phyloP scores from a whole-genome alignment of 30 jellyfish, hydroid and myxozoan genomes.

The Hydra vulgaris region DNA sequence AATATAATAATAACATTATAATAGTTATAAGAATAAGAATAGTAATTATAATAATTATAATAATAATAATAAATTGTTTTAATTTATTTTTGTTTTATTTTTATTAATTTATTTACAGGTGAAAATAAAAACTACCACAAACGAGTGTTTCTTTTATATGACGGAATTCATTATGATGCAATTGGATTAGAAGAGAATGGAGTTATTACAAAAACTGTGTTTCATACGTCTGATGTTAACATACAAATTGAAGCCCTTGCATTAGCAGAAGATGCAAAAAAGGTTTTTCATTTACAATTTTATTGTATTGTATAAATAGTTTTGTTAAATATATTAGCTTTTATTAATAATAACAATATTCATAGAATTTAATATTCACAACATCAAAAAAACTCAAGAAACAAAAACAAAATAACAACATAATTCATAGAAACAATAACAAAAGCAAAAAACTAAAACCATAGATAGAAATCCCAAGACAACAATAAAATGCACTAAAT shows the following conservation, averaged over 20 bases:
- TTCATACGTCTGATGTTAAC: conserved; percentile 36
- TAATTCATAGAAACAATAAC: no score
- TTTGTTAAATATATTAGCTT: neutral
- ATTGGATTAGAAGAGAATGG: conserved; percentile 23
- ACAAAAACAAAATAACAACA: no score
- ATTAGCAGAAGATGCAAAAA: conserved; percentile 55
- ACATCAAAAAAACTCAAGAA: no score
- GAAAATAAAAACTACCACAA: conserved; percentile 46
- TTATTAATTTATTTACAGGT: conserved; percentile 23
- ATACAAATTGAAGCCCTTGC: conserved; percentile 44
- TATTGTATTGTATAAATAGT: neutral
- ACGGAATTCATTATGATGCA: conserved; percentile 90
- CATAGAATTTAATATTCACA: no score
- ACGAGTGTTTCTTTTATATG: conserved; percentile 60
- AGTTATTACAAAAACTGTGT: conserved; percentile 32
- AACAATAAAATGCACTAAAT: no score
- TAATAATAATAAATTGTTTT: no score
- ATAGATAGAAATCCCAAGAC: no score
- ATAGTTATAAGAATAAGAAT: no score
- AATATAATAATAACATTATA: no score
- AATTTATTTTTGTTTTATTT: neutral
- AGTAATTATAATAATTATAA: no score
- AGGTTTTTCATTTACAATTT: conserved; percentile 30
- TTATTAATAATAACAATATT: no score
- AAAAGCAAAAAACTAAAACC: no score